Conservation (phyloP, 1,140 invertebrate species). For the Drosophila setifemur region DNA sequence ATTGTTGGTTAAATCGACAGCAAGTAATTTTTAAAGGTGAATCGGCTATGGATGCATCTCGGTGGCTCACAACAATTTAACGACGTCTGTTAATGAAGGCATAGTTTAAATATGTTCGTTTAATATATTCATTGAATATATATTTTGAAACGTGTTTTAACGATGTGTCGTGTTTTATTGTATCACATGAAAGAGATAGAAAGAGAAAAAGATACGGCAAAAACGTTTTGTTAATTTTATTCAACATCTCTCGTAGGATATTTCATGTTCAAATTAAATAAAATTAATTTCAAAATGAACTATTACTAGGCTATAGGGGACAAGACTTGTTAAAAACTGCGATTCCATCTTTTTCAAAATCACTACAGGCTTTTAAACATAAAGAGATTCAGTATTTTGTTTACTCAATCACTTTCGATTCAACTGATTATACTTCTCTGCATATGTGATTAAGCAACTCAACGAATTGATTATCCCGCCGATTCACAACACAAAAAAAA, state of each 20-base stretch:
- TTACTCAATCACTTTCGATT: too few relatives aligned
- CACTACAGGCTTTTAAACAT: too few relatives aligned
- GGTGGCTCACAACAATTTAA: constrained; percentile 60
- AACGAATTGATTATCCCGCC: too few relatives aligned
- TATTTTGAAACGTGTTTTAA: constrained; percentile 11
- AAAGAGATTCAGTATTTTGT: too few relatives aligned
- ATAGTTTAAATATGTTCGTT: constrained; percentile 6
- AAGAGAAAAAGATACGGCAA: constrained; percentile 60
- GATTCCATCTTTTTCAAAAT: neutral
- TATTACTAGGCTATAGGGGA: too few relatives aligned
- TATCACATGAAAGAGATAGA: constrained; percentile 31
- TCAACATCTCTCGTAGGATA: neutral
- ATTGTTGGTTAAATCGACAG: constrained; percentile 53
- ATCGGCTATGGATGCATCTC: constrained; percentile 50
- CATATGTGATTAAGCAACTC: too few relatives aligned
- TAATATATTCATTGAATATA: constrained; percentile 3
- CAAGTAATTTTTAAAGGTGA: constrained; percentile 56
- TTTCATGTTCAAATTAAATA: neutral
- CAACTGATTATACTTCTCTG: too few relatives aligned
- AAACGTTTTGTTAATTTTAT: constrained; percentile 39
- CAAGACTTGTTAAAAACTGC: too few relatives aligned
- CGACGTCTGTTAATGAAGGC: constrained; percentile 53
- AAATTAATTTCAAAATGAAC: neutral
- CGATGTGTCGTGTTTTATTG: constrained; percentile 11
- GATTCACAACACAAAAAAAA: too few relatives aligned